Evolutionary conservation across 2,113 vertebrate genomes (phyloP).

Genomic region (Lates calcarifer): DNA sequence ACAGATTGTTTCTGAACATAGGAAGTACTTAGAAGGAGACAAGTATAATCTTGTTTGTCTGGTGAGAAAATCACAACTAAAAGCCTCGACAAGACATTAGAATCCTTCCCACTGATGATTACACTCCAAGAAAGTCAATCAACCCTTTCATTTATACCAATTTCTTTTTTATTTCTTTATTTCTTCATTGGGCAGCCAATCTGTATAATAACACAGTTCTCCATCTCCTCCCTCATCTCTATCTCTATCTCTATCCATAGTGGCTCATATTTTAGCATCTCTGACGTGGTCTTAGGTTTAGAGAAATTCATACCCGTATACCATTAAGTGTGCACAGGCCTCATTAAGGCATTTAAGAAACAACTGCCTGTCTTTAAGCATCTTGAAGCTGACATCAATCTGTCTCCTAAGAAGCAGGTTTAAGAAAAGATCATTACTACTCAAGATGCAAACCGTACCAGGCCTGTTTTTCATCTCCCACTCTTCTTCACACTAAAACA

Average conservation of each 20-base stretch:
- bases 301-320: not conserved
- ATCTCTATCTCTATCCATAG: not conserved
- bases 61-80: constrained; percentile 33
- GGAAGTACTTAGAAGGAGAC: constrained; percentile 17
- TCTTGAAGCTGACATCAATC: constrained; percentile 17
- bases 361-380: not conserved
- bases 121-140: constrained; percentile 33
- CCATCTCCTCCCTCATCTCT: not conserved
- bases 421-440: constrained; percentile 25
- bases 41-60: constrained; percentile 31
- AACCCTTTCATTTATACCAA: constrained; percentile 24
- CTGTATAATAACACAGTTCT: not conserved
- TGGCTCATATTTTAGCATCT: not conserved
- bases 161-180: constrained; percentile 30
- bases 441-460: not conserved
- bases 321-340: not conserved
- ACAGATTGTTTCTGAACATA: constrained; percentile 11
- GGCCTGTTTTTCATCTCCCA: not conserved
- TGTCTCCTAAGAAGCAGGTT: not conserved
- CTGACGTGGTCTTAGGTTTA: not conserved
- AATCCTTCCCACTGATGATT: constrained; percentile 27
- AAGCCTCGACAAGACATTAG: constrained; percentile 6
- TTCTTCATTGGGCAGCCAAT: not conserved
- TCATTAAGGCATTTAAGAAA: constrained; percentile 15
- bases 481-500: not conserved